phyloP scores from a whole-genome alignment of 2,888 invertebrate species.

The Geotrupes spiniger region DNA sequence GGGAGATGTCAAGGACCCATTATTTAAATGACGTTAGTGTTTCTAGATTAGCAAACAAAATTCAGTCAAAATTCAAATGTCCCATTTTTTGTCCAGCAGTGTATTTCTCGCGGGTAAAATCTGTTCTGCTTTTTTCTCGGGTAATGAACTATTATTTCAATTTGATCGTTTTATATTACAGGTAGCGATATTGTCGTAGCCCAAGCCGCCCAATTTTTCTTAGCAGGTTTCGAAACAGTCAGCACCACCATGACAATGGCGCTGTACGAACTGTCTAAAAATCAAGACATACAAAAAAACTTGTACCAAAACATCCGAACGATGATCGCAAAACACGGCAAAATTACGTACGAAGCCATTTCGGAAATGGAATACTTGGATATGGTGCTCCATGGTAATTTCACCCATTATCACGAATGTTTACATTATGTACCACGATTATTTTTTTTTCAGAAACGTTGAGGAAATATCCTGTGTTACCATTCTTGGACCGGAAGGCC shows the following conservation, averaged over 20 bases:
- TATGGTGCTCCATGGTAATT: conserved; percentile 14
- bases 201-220: conserved; percentile 12
- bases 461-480: conserved; percentile 17
- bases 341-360: conserved; percentile 14
- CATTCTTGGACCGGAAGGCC: conserved; percentile 7
- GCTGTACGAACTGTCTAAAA: conserved; percentile 14
- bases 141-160: no score
- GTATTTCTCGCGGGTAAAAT: no score
- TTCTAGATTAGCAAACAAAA: no score
- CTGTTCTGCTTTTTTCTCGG: no score
- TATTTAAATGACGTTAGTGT: no score
- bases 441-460: conserved; percentile 12
- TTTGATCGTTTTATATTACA: conserved; percentile 7
- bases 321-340: background rate
- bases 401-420: background rate
- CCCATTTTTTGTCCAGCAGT: no score
- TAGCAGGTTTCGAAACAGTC: conserved; percentile 15
- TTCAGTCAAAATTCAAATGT: no score
- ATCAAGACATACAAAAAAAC: conserved; percentile 15
- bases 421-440: background rate
- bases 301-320: conserved; percentile 11
- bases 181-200: conserved; percentile 7
- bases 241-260: conserved; percentile 9
- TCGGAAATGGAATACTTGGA: conserved; percentile 16
- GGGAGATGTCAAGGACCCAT: no score